Conservation (phyloP, 2,797 vertebrate species). For the Hydrocynus forskahlii region DNA sequence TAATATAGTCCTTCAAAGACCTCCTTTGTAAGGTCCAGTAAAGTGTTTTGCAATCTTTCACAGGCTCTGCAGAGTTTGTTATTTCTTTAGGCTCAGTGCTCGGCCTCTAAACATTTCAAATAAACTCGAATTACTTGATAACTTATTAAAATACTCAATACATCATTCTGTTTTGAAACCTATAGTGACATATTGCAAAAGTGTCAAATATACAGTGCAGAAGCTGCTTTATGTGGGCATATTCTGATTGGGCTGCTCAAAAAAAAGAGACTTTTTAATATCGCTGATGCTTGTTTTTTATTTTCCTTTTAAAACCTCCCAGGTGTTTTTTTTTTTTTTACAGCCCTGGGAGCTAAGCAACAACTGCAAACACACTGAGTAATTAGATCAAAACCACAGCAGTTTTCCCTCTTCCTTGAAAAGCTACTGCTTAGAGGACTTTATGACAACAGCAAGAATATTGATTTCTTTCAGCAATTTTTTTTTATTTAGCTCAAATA, state of each 20-base stretch:
- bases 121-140: too few species aligned
- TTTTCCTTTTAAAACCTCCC: neutral
- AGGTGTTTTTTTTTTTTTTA: conserved; percentile 10
- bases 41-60: too few species aligned
- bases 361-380: neutral
- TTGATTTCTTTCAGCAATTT: neutral
- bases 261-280: neutral
- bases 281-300: neutral
- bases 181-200: neutral
- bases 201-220: neutral
- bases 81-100: too few species aligned
- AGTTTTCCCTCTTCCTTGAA: neutral
- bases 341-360: neutral
- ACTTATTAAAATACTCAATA: too few species aligned
- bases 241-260: neutral
- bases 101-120: too few species aligned
- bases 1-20: too few species aligned
- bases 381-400: neutral
- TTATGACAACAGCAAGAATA: neutral
- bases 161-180: neutral
- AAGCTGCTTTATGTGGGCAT: neutral
- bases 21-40: too few species aligned
- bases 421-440: neutral
- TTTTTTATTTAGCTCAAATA: too few species aligned
- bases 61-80: too few species aligned